Evolutionary conservation across 1,140 invertebrate genomes (phyloP).

Genomic region (Armadillidium nasatum): DNA sequence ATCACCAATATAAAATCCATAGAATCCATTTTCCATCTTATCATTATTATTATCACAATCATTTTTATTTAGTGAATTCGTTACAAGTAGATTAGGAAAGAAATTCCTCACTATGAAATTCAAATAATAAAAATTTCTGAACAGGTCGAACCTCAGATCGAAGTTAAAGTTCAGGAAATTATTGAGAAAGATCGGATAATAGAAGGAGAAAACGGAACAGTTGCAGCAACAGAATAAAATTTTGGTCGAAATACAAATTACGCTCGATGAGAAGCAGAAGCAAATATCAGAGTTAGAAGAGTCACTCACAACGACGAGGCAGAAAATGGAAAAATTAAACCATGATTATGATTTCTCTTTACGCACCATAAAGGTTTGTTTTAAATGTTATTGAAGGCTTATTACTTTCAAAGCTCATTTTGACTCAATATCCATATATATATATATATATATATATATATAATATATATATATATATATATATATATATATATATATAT

Average conservation of each 20-base stretch:
- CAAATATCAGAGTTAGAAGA: slow-evolving; percentile 47
- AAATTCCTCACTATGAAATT: too few species aligned
- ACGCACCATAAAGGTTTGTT: slow-evolving; percentile 17
- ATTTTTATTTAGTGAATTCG: too few species aligned
- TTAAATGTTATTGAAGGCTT: neutral
- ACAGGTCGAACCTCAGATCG: slow-evolving; percentile 50
- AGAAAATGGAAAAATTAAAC: slow-evolving; percentile 25
- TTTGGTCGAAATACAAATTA: slow-evolving; percentile 49
- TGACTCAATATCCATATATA: neutral
- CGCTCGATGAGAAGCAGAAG: slow-evolving; percentile 50
- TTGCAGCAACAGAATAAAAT: slow-evolving; percentile 51
- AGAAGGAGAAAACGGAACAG: slow-evolving; percentile 52
- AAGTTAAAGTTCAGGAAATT: slow-evolving; percentile 49
- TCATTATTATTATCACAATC: too few species aligned
- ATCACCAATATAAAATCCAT: too few species aligned
- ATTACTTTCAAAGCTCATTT: neutral
- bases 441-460: neutral
- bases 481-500: too few species aligned
- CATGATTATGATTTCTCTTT: slow-evolving; percentile 20
- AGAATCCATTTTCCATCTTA: too few species aligned
- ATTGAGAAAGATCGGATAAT: slow-evolving; percentile 49
- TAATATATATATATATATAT: neutral
- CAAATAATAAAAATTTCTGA: too few species aligned
- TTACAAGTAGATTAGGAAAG: too few species aligned
- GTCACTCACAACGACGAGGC: slow-evolving; percentile 28